Evolutionary conservation across 2,888 invertebrate species (phyloP).

Genomic region (Drosophila bunnanda): DNA sequence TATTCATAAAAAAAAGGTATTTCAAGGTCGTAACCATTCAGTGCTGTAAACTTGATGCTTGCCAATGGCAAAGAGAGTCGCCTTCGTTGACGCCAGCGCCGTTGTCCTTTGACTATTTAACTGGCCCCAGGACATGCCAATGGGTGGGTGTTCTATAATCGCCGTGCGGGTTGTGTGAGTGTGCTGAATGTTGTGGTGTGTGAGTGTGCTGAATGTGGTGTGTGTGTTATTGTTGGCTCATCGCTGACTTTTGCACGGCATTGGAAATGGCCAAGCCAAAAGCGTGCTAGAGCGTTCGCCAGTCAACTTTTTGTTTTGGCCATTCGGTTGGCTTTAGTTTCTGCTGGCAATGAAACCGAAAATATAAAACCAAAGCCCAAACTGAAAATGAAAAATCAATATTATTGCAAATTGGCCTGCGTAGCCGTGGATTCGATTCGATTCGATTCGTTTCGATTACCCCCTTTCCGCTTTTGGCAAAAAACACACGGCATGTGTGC

Average conservation of each 20-base stretch:
- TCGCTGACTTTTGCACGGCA: slow-evolving; percentile 58
- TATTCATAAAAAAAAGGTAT: slow-evolving; percentile 11
- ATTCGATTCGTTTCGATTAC: not conserved
- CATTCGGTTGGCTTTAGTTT: slow-evolving; percentile 47
- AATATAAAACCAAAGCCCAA: slow-evolving; percentile 45
- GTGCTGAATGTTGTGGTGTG: not conserved
- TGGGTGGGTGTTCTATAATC: slow-evolving; percentile 45
- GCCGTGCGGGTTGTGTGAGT: slow-evolving; percentile 10
- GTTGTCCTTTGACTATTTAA: slow-evolving; percentile 68
- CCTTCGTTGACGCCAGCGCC: slow-evolving; percentile 34
- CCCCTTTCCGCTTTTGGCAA: slow-evolving; percentile 6
- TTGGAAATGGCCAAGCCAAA: slow-evolving; percentile 48
- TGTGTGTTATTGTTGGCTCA: slow-evolving; percentile 54
- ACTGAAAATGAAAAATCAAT: slow-evolving; percentile 72
- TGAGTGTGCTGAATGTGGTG: slow-evolving; percentile 12
- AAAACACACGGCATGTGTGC: slow-evolving; percentile 23
- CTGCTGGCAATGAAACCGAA: slow-evolving; percentile 65
- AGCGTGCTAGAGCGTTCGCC: slow-evolving; percentile 71
- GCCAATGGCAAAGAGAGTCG: slow-evolving; percentile 40
- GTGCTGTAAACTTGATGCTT: slow-evolving; percentile 59
- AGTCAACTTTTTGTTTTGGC: slow-evolving; percentile 62
- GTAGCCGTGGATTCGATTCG: slow-evolving; percentile 27
- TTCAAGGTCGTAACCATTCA: not conserved
- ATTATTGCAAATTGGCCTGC: slow-evolving; percentile 73
- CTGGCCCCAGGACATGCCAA: slow-evolving; percentile 58